These are phyloP conservation scores for Oncopodura yosiiana DNA, from an alignment of 1,140 invertebrate genomes.

Conservation along the genomic window DNA sequence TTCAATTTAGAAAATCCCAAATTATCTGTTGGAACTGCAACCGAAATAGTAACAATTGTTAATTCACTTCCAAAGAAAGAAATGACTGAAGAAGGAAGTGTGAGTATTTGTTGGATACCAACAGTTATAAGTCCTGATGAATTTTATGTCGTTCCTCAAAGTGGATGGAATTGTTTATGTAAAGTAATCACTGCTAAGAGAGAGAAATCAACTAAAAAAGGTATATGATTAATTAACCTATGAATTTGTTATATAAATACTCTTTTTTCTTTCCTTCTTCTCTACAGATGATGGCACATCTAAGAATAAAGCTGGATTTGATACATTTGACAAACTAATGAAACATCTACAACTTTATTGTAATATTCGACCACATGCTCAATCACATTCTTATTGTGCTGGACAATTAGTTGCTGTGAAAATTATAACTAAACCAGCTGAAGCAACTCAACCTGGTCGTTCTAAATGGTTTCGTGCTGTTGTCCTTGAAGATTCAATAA, in stretches of 20 bases:
- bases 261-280: neutral
- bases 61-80: neutral
- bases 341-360: neutral
- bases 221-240: no score
- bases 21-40: neutral
- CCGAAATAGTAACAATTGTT: neutral
- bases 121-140: constrained; percentile 4
- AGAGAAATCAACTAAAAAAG: neutral
- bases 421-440: no score
- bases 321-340: neutral
- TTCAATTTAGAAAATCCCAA: neutral
- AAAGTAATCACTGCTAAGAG: neutral
- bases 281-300: no score
- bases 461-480: no score
- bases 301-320: neutral
- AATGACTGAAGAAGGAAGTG: neutral
- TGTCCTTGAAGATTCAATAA: no score
- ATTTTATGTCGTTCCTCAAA: constrained; percentile 15
- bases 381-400: no score
- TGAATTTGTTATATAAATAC: neutral
- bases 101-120: constrained; percentile 1
- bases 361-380: no score
- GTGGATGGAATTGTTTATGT: constrained; percentile 17
- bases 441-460: neutral
- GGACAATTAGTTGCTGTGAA: no score